Percentiles rank a stretch among this genome's conserved stretches.
These are phyloP conservation scores for Chaetodon trifasciatus DNA, from an alignment of 2,797 vertebrate species.

Conservation along the genomic window DNA sequence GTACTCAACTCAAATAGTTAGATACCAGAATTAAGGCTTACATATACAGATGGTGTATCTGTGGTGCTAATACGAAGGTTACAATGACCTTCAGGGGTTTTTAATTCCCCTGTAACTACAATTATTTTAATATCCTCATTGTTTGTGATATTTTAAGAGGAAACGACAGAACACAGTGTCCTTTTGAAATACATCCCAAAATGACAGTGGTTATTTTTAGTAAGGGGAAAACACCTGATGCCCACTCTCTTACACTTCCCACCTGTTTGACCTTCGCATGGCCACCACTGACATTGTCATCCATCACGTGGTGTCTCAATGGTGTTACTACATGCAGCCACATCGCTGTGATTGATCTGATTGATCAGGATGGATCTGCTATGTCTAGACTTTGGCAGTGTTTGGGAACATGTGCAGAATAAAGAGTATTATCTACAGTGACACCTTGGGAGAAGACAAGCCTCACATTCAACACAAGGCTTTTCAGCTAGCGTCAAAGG, in stretches of 20 bases:
- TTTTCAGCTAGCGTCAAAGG: neutral
- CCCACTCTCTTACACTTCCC: constrained; percentile 31
- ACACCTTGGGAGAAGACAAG: neutral
- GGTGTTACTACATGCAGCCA: constrained; percentile 6
- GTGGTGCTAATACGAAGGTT: constrained; percentile 13
- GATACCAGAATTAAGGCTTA: neutral
- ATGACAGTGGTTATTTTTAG: neutral
- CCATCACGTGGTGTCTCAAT: constrained; percentile 32
- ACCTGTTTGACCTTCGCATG: constrained; percentile 83
- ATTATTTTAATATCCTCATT: neutral
- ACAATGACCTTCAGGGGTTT: constrained; percentile 39
- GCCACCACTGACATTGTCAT: constrained; percentile 74
- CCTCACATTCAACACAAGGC: constrained; percentile 13
- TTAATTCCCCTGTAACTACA: neutral
- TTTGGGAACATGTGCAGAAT: constrained; percentile 1
- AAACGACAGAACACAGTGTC: neutral
- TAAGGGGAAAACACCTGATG: constrained; percentile 56
- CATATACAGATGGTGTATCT: neutral
- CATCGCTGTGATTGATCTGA: neutral
- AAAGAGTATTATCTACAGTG: neutral
- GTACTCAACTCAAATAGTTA: neutral
- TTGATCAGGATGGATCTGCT: constrained; percentile 3
- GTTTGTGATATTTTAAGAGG: neutral
- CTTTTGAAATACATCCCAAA: neutral
- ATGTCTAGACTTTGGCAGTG: neutral